Evolutionary conservation across 2,113 vertebrate genomes (phyloP), one percentile per base, ranked within the genome.

Genomic region (Campylorhamphus procurvoides): DNA sequence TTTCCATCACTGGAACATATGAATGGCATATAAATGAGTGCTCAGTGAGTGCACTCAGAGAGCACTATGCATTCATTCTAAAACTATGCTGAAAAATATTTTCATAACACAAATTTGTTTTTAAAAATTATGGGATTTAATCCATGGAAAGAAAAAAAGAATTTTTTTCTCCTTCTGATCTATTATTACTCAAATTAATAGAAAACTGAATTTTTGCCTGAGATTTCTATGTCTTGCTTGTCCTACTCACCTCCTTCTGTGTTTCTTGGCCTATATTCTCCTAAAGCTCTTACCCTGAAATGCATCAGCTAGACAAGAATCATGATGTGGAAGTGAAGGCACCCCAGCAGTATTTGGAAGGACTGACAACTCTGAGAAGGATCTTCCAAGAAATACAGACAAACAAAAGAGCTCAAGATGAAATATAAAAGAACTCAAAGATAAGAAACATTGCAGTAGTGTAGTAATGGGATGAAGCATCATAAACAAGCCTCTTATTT

Each of bases 11-110:
- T 81, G 60, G 40, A 94, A 87, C 37, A 56, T 78, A 76, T 42
- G 83, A 90, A 92, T 90, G 85, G 73, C 79, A 90, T 76, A 77
- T 53, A 94, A 96, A 95, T 92, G 79, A 95, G 93, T 56, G 75
- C 23, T n/a, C 25, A 37, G 25, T 40, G 33, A 78, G 27, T 20
- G 31, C 27, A 59, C 52, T 42, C 15, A 68, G 39, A 42, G 52
- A 63, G 23, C 0, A 0, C 4, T 90, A 35, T 50, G 25, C 14
- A 37, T 80, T 84, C 5, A 47, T 84, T 73, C 35, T 53, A 47
- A 77, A 52, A 14, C 13, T 67, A 35, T 18, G 7, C 49, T 81
- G 10, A 88, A 39, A 67, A 67, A 62, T n/a, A 84, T 55, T 75
- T 82, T 44, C 28, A 39, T 59, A 71, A 74, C n/a, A 56, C 3